These are phyloP conservation scores for Neostethus bicornis DNA, from an alignment of 2,797 vertebrate species.

Conservation along the genomic window DNA sequence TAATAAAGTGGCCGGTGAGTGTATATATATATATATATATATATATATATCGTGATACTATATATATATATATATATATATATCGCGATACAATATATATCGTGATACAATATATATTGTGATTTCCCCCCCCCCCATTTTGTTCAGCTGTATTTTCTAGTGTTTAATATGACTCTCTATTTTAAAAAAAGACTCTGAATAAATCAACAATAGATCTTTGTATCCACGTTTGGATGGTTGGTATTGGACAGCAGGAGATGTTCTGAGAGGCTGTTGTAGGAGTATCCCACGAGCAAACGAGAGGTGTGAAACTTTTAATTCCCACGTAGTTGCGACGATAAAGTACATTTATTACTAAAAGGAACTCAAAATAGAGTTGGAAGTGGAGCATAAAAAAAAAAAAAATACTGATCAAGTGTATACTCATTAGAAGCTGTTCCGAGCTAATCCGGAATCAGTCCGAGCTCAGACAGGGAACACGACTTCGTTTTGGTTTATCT, in stretches of 20 bases:
- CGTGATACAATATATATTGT: no score
- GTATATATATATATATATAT: no score
- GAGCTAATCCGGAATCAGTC: conserved; percentile 49
- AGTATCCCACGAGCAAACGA: conserved; percentile 33
- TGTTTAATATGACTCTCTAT: no score
- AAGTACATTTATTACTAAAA: conserved; percentile 45
- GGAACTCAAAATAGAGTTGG: conserved; percentile 41
- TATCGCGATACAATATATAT: no score
- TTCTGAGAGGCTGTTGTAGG: conserved; percentile 18
- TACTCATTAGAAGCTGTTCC: conserved; percentile 64
- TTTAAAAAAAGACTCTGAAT: no score
- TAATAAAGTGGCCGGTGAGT: no score
- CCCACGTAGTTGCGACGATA: conserved; percentile 34
- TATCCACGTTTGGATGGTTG: background rate
- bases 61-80: no score
- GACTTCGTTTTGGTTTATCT: conserved; percentile 22
- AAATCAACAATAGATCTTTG: no score
- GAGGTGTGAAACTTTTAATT: conserved; percentile 49
- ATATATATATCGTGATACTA: no score
- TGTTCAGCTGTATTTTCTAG: no score
- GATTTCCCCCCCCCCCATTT: no score
- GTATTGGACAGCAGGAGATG: background rate
- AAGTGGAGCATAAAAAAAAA: conserved; percentile 39
- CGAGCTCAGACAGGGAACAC: conserved; percentile 13
- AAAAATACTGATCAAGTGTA: conserved; percentile 48